Conservation (phyloP, 2,888 invertebrate genomes). For the Leptinotarsa haldemani region DNA sequence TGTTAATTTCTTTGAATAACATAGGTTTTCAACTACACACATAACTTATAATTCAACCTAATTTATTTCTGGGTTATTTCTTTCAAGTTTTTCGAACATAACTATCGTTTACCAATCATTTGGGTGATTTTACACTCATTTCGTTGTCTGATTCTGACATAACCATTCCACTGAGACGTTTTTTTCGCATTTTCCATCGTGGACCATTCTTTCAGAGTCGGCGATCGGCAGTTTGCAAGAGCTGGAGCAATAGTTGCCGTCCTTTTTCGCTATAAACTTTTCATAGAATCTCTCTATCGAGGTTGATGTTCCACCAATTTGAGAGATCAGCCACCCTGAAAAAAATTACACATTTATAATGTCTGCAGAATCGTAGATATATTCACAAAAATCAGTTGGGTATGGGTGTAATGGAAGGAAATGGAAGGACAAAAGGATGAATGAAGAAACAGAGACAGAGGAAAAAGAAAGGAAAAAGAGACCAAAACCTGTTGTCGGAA, state of each 20-base stretch:
- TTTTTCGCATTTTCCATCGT: slow-evolving; percentile 46
- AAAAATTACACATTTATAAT: background rate
- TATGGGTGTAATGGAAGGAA: too few relatives aligned
- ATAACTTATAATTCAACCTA: too few relatives aligned
- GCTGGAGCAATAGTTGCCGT: slow-evolving; percentile 67
- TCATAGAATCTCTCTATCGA: slow-evolving; percentile 61
- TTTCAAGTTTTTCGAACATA: too few relatives aligned
- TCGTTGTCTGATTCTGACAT: slow-evolving; percentile 32
- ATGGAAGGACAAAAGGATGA: too few relatives aligned
- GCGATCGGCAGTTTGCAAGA: slow-evolving; percentile 68
- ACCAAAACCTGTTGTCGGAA: too few relatives aligned
- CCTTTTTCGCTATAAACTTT: slow-evolving; percentile 63
- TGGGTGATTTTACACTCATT: background rate
- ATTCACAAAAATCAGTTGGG: background rate
- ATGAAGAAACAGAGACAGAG: too few relatives aligned
- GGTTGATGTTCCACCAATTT: slow-evolving; percentile 40
- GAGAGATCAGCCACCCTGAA: slow-evolving; percentile 43
- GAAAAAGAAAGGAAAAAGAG: too few relatives aligned
- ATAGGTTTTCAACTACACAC: too few relatives aligned
- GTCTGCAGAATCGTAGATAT: background rate
- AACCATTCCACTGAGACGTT: slow-evolving; percentile 43
- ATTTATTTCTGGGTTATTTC: too few relatives aligned
- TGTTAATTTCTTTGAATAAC: too few relatives aligned
- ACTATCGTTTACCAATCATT: too few relatives aligned
- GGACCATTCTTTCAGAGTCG: slow-evolving; percentile 55